phyloP scores from a whole-genome alignment of 2,888 invertebrate genomes.

The Dinocampus coccinellae region DNA sequence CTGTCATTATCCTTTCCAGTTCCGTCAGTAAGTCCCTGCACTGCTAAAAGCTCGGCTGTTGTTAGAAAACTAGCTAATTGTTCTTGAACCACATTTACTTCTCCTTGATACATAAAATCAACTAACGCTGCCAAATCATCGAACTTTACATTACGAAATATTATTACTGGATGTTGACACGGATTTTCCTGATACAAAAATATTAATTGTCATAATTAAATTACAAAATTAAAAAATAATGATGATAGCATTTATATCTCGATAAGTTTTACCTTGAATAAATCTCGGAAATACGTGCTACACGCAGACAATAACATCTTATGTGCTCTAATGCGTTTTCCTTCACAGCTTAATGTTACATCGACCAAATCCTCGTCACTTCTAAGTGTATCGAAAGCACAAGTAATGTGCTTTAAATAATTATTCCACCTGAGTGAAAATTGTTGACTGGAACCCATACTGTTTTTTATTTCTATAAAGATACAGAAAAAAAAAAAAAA shows the following conservation, averaged over 20 bases:
- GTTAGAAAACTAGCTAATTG: constrained; percentile 83
- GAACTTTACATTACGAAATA: constrained; percentile 83
- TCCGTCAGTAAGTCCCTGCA: constrained; percentile 80
- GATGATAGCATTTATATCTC: too few species aligned
- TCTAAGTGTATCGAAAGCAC: constrained; percentile 81
- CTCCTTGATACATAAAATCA: constrained; percentile 86
- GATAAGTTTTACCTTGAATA: constrained; percentile 69
- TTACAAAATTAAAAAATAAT: not conserved
- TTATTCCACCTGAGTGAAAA: constrained; percentile 91
- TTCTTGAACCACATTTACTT: constrained; percentile 85
- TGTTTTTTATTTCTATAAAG: constrained; percentile 52
- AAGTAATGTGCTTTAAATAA: constrained; percentile 84
- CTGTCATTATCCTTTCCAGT: constrained; percentile 67
- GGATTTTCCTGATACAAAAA: constrained; percentile 84
- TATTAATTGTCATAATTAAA: too few species aligned
- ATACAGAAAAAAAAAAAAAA: constrained; percentile 25
- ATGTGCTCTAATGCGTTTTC: constrained; percentile 85
- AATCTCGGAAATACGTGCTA: constrained; percentile 80
- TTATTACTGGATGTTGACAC: constrained; percentile 84
- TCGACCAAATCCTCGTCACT: constrained; percentile 78
- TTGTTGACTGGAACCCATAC: constrained; percentile 79
- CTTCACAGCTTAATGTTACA: constrained; percentile 88
- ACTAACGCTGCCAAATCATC: constrained; percentile 84
- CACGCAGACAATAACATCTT: constrained; percentile 88
- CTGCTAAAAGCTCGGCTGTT: constrained; percentile 82